Conservation (phyloP, 92 coral and sea anemone genomes). For the Paragorgia papillata region DNA sequence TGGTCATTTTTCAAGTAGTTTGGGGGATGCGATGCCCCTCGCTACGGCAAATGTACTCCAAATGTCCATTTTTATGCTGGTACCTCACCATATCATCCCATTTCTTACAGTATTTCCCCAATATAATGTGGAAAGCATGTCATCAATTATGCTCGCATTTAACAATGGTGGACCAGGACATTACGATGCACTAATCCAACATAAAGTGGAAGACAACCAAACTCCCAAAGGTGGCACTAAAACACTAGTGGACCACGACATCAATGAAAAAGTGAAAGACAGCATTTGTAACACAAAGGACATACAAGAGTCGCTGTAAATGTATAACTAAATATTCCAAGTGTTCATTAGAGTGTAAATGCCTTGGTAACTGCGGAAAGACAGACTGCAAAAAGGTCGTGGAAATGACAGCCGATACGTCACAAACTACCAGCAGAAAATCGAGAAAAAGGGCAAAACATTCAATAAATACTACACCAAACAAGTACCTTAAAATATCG, state of each 20-base stretch:
- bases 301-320: slow-evolving; percentile 5
- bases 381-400: not conserved
- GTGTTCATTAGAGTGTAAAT: slow-evolving; percentile 1
- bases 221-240: not conserved
- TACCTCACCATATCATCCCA: not conserved
- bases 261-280: not conserved
- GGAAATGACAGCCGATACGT: not conserved
- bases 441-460: no score
- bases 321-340: not conserved
- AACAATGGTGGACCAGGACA: slow-evolving; percentile 14
- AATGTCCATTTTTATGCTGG: slow-evolving; percentile 17
- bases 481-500: no score
- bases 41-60: slow-evolving; percentile 44
- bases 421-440: no score
- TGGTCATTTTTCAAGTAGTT: slow-evolving; percentile 33
- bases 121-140: not conserved
- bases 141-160: not conserved
- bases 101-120: slow-evolving; percentile 3
- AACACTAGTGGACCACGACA: not conserved
- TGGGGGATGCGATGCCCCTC: slow-evolving; percentile 50
- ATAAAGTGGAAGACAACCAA: no score
- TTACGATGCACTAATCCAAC: slow-evolving; percentile 6
- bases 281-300: not conserved
- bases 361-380: not conserved
- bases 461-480: no score